phyloP scores from a whole-genome alignment of 2,797 vertebrate species.

The Falco rusticolus region DNA sequence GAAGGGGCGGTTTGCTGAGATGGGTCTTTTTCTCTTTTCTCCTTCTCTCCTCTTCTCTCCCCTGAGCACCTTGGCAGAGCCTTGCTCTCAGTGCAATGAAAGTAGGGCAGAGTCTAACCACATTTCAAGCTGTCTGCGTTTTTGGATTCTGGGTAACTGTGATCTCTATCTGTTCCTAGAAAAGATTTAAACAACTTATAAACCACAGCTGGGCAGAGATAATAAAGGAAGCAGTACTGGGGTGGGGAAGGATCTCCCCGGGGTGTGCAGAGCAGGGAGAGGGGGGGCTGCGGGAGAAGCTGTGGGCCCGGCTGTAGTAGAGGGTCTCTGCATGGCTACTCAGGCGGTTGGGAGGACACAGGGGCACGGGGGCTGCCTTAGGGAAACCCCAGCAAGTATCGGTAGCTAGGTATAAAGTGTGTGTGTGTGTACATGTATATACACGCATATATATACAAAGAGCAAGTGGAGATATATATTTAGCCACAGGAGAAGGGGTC shows the following conservation, averaged over 20 bases:
- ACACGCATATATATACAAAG: neutral
- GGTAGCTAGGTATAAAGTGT: neutral
- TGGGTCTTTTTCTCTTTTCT: constrained; percentile 23
- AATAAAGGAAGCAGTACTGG: constrained; percentile 27
- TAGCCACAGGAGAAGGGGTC: neutral
- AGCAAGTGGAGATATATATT: neutral
- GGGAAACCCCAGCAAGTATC: neutral
- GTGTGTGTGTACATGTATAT: neutral
- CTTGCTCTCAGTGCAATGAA: constrained; percentile 30
- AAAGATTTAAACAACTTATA: constrained; percentile 45
- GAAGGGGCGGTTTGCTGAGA: neutral
- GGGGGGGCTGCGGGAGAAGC: neutral
- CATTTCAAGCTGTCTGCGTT: constrained; percentile 41
- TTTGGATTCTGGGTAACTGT: constrained; percentile 32
- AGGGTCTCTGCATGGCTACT: neutral
- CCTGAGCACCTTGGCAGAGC: constrained; percentile 10
- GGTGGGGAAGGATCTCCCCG: neutral
- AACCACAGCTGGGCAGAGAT: constrained; percentile 41
- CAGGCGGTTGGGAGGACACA: neutral
- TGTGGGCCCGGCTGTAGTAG: neutral
- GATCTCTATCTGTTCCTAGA: constrained; percentile 67
- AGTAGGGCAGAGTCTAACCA: constrained; percentile 53
- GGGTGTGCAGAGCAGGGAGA: neutral
- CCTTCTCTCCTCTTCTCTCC: neutral
- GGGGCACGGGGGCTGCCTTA: neutral